Evolutionary conservation across 1,140 invertebrate genomes (phyloP).

Genomic region (Drosophila santomea): DNA sequence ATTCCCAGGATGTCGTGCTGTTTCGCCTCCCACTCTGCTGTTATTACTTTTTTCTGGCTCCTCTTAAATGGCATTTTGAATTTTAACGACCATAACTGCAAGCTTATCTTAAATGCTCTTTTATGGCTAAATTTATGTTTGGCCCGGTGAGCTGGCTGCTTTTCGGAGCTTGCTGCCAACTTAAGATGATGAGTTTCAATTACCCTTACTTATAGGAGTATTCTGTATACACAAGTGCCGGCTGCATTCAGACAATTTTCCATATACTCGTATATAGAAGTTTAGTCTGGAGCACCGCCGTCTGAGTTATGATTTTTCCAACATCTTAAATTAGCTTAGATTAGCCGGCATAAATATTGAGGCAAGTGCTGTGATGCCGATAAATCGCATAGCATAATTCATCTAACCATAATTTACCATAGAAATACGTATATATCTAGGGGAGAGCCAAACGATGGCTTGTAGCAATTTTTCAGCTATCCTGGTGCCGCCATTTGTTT

Average conservation of each 20-base stretch:
- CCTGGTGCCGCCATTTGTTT: slow-evolving; percentile 27
- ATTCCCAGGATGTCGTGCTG: slow-evolving; percentile 41
- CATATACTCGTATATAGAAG: neutral
- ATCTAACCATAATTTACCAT: slow-evolving; percentile 42
- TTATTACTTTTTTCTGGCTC: slow-evolving; percentile 33
- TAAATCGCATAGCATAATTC: slow-evolving; percentile 46
- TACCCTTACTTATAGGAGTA: slow-evolving; percentile 41
- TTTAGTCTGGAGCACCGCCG: neutral
- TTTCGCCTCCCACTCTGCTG: slow-evolving; percentile 16
- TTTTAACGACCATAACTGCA: slow-evolving; percentile 83
- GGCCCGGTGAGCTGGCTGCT: slow-evolving; percentile 33
- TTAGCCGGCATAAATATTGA: slow-evolving; percentile 38
- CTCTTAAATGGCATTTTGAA: slow-evolving; percentile 78
- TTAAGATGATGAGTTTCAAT: slow-evolving; percentile 71
- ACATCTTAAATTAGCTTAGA: slow-evolving; percentile 29
- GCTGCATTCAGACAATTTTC: slow-evolving; percentile 27
- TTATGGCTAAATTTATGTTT: slow-evolving; percentile 78
- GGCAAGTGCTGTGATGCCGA: slow-evolving; percentile 45
- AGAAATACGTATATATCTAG: neutral
- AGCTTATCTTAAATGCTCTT: slow-evolving; percentile 83
- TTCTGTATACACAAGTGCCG: neutral
- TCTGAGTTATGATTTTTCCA: slow-evolving; percentile 25
- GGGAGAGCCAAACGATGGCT: slow-evolving; percentile 7
- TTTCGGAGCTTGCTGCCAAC: slow-evolving; percentile 12
- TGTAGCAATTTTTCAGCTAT: slow-evolving; percentile 40